Base-by-base conservation (phyloP, 23 tunicate species). In the Styela plicata region DNA sequence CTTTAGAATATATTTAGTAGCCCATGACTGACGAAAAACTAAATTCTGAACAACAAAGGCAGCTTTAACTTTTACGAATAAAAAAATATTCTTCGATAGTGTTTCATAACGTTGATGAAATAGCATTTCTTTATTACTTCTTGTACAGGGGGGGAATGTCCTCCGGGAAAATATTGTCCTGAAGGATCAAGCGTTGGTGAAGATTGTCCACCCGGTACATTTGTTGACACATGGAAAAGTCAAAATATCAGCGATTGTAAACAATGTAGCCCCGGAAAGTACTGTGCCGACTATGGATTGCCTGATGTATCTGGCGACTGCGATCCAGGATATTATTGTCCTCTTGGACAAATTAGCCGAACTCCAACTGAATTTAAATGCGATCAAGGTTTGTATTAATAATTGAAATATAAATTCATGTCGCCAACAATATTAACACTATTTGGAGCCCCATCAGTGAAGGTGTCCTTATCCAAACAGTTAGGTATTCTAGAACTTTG, bases 111-210 rank as follows among this genome's bases (percentile, higher is more conserved):
- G n/a, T n/a, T 79, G 0, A 26, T 2, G 17, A 1, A 23, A 17
- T 0, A 63, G 20, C 22, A 23, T 79, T 24, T 23, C 65, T 79
- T 63, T 24, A 63, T 21, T 22, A 22, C 24, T 69, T 73, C 19
- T 2, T 33, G 78, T 73, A 16, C 52, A 92, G 98, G 98, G 24
- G 98, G 98, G 0, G 86, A 86, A 21, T 95, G 99, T 37, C 85
- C 74, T 0, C 62, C 89, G 2, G 99, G 99, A 21, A 65, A 73
- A 63, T 95, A 86, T 74, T 95, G 99, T 84, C 83, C 74, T 18
- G 89, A 74, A 36, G 96, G 92, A 21, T 84, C 96, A 68, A 34
- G 44, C 32, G 67, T 31, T 0, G 94, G 88, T 0, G 70, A 61
- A 61, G 71, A 28, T 0, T 95, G 99, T 66, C 89, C 87, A 7